These are phyloP conservation scores for Cotesia chilonis DNA, from an alignment of 1,140 invertebrate genomes.

Conservation along the genomic window DNA sequence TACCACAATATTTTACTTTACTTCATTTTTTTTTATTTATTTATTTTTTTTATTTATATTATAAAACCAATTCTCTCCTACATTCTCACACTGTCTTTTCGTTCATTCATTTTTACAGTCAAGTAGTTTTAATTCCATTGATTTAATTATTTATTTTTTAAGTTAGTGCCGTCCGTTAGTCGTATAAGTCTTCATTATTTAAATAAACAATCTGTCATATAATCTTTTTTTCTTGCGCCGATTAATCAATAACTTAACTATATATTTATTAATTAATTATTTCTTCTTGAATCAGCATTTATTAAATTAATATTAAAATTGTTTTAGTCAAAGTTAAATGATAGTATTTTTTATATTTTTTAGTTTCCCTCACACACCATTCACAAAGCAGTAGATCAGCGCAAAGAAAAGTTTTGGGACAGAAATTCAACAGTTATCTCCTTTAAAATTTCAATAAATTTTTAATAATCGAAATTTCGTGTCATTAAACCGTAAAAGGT, in stretches of 20 bases:
- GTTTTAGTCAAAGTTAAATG: conserved; percentile 44
- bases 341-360: conserved; percentile 13
- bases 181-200: conserved; percentile 42
- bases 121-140: conserved; percentile 21
- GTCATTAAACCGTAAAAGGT: too few species aligned
- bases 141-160: conserved; percentile 30
- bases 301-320: background rate
- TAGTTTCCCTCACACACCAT: background rate
- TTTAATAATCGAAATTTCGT: background rate
- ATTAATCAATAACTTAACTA: conserved; percentile 49
- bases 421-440: conserved; percentile 48
- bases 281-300: conserved; percentile 2
- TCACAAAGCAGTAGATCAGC: conserved; percentile 45
- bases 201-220: conserved; percentile 34
- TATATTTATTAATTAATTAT: conserved; percentile 44
- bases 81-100: conserved; percentile 46
- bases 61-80: conserved; percentile 52
- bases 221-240: conserved; percentile 35
- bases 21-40: conserved; percentile 31
- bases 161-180: conserved; percentile 38
- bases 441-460: background rate
- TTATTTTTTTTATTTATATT: conserved; percentile 49
- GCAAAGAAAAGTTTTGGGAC: conserved; percentile 51
- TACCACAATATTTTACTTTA: conserved; percentile 49
- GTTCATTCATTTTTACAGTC: conserved; percentile 41